Base-by-base conservation (phyloP, 2,888 invertebrate species). In the Masnerella sp. region DNA sequence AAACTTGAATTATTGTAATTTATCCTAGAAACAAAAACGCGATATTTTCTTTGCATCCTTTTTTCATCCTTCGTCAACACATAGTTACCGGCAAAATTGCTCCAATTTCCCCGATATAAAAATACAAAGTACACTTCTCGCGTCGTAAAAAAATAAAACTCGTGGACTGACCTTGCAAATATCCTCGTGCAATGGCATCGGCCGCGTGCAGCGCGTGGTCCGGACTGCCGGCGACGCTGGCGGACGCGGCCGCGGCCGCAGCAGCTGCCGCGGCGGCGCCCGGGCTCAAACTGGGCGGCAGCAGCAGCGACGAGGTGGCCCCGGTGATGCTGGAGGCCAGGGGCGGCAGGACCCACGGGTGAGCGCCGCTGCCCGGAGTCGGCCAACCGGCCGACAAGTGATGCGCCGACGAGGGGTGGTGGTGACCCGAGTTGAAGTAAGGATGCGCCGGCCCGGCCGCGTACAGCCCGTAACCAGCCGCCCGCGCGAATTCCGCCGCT, bases 401-500 rank as follows among this genome's bases (percentile, higher is more conserved):
- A 87, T 90, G 90, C 56, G 90, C 90, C 47, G 90, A 90, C 32
- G 88, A 87, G 36, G 89, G 88, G 88, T 90, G 90, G 0, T 88
- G 88, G 9, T 89, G 89, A 0, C 89, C 89, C 17, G 89, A 89
- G 62, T 90, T 90, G 34, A 91, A 90, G 81, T 92, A 92, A 0
- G 95, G 93, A 78, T 94, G 94, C 45, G 93, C 93, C 49, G 93
- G 93, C 7, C 84, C 83, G 2, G 85, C 83, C 25, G 87, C 84
- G 87, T 96, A 94, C 5, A 96, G 89, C 0, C 96, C 96, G 85
- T 96, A 96, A 9, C 96, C 96, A 0, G 96, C 96, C 0, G 96
- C 96, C 11, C 96, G 90, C 0, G 97, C 97, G 81, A 98, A 96
- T 88, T 98, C 98, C 0, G 97, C 96, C 0, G 98, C 98, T 0